phyloP scores from a whole-genome alignment of 2,113 vertebrate genomes.

The Pituophis catenifer region DNA sequence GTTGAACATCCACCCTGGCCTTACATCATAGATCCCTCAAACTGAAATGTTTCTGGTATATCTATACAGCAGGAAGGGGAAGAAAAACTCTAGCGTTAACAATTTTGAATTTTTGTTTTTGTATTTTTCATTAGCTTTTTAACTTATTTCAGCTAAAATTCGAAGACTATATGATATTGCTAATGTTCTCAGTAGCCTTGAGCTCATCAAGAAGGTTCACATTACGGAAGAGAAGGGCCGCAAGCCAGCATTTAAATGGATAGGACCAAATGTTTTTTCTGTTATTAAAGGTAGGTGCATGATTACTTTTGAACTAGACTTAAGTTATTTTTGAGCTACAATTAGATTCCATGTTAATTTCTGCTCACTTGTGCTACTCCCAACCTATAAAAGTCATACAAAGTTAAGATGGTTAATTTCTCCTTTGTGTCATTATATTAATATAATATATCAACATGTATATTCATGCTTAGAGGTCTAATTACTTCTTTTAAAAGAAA shows the following conservation, averaged over 20 bases:
- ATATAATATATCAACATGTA: neutral
- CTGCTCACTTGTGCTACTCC: neutral
- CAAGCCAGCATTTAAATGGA: conserved; percentile 98
- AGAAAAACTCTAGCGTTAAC: neutral
- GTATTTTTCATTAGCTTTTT: neutral
- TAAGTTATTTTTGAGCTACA: neutral
- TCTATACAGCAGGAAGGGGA: neutral
- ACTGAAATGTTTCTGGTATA: neutral
- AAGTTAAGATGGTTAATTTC: neutral
- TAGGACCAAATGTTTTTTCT: conserved; percentile 80
- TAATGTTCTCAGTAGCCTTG: conserved; percentile 91
- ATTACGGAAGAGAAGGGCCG: conserved; percentile 87
- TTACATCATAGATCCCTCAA: neutral
- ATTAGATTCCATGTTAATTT: neutral
- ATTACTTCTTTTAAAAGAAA: neutral
- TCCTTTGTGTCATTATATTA: neutral
- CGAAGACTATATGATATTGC: conserved; percentile 94
- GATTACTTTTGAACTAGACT: conserved; percentile 17
- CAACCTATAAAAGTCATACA: neutral
- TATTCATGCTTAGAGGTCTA: neutral
- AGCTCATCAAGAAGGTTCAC: conserved; percentile 94
- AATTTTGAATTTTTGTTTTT: neutral
- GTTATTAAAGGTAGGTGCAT: conserved; percentile 70
- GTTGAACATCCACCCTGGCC: neutral
- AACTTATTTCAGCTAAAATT: conserved; percentile 83